These are phyloP conservation scores for Coelinius sp. DNA, from an alignment of 2,888 invertebrate species.

Conservation along the genomic window DNA sequence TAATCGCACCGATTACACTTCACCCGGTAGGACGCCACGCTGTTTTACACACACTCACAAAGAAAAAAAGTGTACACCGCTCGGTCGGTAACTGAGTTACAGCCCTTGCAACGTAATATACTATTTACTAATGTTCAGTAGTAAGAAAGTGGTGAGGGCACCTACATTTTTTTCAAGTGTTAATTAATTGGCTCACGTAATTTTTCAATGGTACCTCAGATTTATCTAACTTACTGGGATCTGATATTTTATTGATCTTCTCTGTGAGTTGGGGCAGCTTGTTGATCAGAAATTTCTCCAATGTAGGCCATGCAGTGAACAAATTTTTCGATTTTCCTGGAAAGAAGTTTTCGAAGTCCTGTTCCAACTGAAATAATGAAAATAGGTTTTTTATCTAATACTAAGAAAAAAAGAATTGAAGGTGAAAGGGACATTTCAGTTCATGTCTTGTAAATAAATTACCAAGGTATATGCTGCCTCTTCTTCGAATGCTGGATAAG, in stretches of 20 bases:
- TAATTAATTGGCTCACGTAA: not conserved
- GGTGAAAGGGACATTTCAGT: not conserved
- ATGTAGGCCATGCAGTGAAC: not conserved
- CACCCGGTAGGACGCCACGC: no score
- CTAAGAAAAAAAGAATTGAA: not conserved
- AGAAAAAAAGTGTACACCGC: no score
- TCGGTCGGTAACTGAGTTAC: no score
- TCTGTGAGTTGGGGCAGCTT: not conserved
- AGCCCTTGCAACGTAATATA: no score
- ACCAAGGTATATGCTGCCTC: conserved; percentile 2
- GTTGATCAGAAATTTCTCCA: not conserved
- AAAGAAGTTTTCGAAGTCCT: conserved; percentile 1
- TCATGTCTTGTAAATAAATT: not conserved
- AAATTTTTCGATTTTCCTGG: not conserved
- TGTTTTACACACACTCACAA: no score
- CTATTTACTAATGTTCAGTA: not conserved
- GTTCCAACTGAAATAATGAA: conserved; percentile 22
- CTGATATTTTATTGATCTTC: not conserved
- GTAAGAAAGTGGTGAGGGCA: not conserved
- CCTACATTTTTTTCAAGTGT: not conserved
- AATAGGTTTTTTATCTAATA: not conserved
- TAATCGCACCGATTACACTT: no score
- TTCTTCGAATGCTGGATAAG: not conserved
- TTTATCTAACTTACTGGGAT: not conserved
- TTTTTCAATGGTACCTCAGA: no score